phyloP scores from a whole-genome alignment of 2,797 vertebrate species.

The Lemur catta region DNA sequence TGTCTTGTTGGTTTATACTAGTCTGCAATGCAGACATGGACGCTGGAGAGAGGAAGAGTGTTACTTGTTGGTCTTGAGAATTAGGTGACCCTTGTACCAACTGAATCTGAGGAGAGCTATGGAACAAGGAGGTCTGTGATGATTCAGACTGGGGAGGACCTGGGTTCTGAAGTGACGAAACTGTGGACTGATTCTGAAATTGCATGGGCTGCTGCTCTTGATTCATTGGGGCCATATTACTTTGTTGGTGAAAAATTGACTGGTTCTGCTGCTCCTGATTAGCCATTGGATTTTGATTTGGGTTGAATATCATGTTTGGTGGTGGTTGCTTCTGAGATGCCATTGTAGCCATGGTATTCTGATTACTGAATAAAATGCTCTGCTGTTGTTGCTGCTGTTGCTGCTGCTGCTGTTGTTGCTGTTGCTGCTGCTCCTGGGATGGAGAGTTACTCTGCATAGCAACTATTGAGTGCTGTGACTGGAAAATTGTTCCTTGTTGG shows the following conservation, averaged over 20 bases:
- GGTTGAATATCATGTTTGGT: constrained; percentile 90
- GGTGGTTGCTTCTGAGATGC: constrained; percentile 84
- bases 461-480: constrained; percentile 85
- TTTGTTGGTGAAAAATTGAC: constrained; percentile 92
- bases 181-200: constrained; percentile 91
- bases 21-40: constrained; percentile 94
- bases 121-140: constrained; percentile 92
- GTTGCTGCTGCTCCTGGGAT: constrained; percentile 88
- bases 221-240: constrained; percentile 88
- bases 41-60: constrained; percentile 93
- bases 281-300: constrained; percentile 88
- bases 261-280: constrained; percentile 92
- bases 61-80: constrained; percentile 91
- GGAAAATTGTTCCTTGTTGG: constrained; percentile 87
- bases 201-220: constrained; percentile 95
- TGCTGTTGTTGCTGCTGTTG: constrained; percentile 88
- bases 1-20: constrained; percentile 90
- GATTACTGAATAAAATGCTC: constrained; percentile 90
- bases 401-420: constrained; percentile 87
- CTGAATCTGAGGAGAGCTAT: constrained; percentile 95
- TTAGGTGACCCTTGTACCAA: constrained; percentile 88
- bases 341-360: constrained; percentile 87
- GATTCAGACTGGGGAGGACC: constrained; percentile 87
- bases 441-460: constrained; percentile 84
- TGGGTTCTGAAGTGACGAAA: constrained; percentile 86